Percentiles rank a stretch among this genome's conserved stretches.
These are phyloP conservation scores for Neopipo cinnamomea DNA, from an alignment of 2,113 vertebrate genomes.

Conservation along the genomic window DNA sequence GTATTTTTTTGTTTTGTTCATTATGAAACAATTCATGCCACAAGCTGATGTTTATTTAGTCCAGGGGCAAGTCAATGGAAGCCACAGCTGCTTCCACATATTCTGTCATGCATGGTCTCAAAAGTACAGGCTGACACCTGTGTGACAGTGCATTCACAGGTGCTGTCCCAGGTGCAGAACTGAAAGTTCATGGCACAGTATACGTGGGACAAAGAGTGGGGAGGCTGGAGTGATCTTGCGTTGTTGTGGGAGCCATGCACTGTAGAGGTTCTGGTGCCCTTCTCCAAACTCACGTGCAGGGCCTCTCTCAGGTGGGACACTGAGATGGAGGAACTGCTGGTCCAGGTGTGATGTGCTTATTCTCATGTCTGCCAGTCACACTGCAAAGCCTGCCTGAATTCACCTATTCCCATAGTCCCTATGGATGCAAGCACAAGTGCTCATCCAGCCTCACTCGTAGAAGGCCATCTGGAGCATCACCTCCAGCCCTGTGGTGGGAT, in stretches of 20 bases:
- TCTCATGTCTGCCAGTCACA: neutral
- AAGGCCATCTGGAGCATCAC: neutral
- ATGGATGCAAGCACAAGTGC: neutral
- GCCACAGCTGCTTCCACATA: neutral
- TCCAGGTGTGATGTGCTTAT: neutral
- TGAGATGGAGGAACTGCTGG: neutral
- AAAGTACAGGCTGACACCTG: neutral
- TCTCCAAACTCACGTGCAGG: neutral
- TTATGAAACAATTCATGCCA: neutral
- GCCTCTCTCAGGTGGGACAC: neutral
- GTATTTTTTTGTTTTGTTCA: neutral
- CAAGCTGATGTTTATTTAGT: neutral
- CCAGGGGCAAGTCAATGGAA: neutral
- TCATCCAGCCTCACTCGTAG: neutral
- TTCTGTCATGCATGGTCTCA: neutral
- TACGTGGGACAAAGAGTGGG: neutral
- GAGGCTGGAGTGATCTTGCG: neutral
- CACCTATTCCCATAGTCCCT: neutral
- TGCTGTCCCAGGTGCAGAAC: neutral
- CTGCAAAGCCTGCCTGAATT: neutral
- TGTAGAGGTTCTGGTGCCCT: neutral
- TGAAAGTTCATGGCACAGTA: neutral
- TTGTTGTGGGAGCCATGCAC: neutral
- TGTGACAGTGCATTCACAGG: neutral
- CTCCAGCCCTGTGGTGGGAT: neutral